Evolutionary conservation across 2,888 invertebrate species (phyloP).

Genomic region (Argyresthia albistria): DNA sequence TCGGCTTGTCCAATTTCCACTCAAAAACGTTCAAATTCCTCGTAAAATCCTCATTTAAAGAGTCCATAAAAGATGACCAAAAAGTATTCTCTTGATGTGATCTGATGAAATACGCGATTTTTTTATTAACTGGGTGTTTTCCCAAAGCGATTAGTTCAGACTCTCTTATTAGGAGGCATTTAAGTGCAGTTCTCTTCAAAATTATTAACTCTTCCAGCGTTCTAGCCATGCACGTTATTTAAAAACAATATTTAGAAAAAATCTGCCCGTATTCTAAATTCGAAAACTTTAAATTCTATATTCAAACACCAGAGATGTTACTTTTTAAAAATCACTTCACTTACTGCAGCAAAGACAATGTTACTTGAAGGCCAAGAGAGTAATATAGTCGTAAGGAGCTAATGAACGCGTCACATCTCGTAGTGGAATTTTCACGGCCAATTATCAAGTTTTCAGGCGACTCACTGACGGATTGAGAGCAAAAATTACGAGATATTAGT

Average conservation of each 20-base stretch:
- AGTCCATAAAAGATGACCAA: conserved; percentile 40
- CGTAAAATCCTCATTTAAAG: conserved; percentile 47
- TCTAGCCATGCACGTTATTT: conserved; percentile 32
- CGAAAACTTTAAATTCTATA: background rate
- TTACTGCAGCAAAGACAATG: background rate
- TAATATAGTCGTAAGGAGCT: background rate
- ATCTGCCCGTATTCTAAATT: background rate
- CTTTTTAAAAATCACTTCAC: background rate
- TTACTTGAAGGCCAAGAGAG: background rate
- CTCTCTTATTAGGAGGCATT: conserved; percentile 43
- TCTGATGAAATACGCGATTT: conserved; percentile 43
- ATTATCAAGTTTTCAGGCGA: conserved; percentile 23
- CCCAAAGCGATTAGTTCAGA: conserved; percentile 40
- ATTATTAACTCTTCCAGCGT: conserved; percentile 46
- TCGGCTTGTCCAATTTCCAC: conserved; percentile 22
- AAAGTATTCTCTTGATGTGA: conserved; percentile 31
- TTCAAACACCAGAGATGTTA: conserved; percentile 2
- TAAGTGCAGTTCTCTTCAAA: conserved; percentile 37
- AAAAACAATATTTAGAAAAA: background rate
- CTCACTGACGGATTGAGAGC: conserved; percentile 17
- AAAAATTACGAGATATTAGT: conserved; percentile 16
- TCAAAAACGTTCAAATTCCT: conserved; percentile 44
- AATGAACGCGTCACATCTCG: conserved; percentile 8
- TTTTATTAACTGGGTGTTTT: conserved; percentile 46
- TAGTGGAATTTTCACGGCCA: conserved; percentile 34